Evolutionary conservation across 2,888 invertebrate genomes (phyloP), one percentile per base, ranked within the genome.

Genomic region (Junonia oenone): DNA sequence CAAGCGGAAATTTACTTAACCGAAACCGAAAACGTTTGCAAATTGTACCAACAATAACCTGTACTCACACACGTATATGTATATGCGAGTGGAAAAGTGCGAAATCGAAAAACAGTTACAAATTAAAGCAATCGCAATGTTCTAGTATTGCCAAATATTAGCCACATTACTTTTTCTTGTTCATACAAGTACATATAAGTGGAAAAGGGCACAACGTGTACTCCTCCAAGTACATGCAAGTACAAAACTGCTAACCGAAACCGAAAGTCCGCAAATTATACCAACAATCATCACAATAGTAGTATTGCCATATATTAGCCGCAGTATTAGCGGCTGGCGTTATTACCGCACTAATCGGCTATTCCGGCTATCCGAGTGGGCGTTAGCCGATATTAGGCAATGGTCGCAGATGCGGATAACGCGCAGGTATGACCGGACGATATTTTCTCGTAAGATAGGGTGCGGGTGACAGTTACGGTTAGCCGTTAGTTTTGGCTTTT

Each of bases 111-210:
- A 6, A 1, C 9, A 27, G 8, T n/a, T n/a, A n/a, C 35, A 50
- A 50, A 50, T 17, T 29, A 40, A n/a, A 50, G 27, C 50, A 15
- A 22, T 17, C 26, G 54, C 58, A 54, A 59, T 59, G 56, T n/a
- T n/a, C 47, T 45, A 48, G 29, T 14, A 27, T 33, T 51, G 56
- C 64, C 49, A 68, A 72, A 75, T 70, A 73, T 73, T 64, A 62
- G 47, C 65, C 62, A 59, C 67, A 67, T 72, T 73, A 73, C 71
- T 73, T n/a, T n/a, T n/a, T n/a, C n/a, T n/a, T n/a, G n/a, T n/a
- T n/a, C n/a, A n/a, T n/a, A n/a, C n/a, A n/a, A n/a, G n/a, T n/a
- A n/a, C n/a, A n/a, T n/a, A n/a, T n/a, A n/a, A n/a, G n/a, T n/a
- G n/a, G n/a, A n/a, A n/a, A n/a, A n/a, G n/a, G n/a, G n/a, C 11